These are phyloP conservation scores for Gymnorhina tibicen DNA, from an alignment of 2,113 vertebrate species.

Conservation along the genomic window DNA sequence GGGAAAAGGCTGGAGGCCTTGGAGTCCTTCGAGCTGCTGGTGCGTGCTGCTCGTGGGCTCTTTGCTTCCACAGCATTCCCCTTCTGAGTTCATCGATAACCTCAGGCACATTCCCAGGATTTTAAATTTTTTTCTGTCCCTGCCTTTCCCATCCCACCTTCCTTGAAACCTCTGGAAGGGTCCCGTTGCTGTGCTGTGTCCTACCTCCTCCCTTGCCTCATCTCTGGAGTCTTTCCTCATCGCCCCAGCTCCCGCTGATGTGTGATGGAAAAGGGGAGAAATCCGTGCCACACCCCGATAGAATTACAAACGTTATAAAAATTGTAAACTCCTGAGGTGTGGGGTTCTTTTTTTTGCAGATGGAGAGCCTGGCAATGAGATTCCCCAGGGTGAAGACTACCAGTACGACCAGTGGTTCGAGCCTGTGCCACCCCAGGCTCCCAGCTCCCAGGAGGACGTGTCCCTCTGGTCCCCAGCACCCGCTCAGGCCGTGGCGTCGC, in stretches of 20 bases:
- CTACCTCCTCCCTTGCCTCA: neutral
- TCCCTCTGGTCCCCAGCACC: neutral
- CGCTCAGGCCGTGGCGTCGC: fast-evolving
- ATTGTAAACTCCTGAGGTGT: neutral
- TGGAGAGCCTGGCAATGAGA: neutral
- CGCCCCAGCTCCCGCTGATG: neutral
- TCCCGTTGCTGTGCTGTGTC: fast-evolving
- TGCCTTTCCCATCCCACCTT: neutral
- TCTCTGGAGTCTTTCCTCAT: neutral
- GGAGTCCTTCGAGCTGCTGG: neutral
- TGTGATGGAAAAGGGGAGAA: neutral
- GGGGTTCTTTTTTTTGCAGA: neutral
- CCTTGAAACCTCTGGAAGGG: neutral
- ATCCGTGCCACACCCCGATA: fast-evolving
- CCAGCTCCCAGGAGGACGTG: fast-evolving
- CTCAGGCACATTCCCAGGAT: neutral
- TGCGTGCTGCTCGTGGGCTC: neutral
- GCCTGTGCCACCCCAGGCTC: neutral
- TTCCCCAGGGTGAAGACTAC: neutral
- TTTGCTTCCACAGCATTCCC: neutral
- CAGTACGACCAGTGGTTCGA: neutral
- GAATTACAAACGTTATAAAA: neutral
- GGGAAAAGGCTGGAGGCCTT: neutral
- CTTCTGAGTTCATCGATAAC: neutral
- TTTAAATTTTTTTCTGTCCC: fast-evolving